These are phyloP conservation scores for Lycaena phlaeas DNA, from an alignment of 2,888 invertebrate species.

Conservation along the genomic window DNA sequence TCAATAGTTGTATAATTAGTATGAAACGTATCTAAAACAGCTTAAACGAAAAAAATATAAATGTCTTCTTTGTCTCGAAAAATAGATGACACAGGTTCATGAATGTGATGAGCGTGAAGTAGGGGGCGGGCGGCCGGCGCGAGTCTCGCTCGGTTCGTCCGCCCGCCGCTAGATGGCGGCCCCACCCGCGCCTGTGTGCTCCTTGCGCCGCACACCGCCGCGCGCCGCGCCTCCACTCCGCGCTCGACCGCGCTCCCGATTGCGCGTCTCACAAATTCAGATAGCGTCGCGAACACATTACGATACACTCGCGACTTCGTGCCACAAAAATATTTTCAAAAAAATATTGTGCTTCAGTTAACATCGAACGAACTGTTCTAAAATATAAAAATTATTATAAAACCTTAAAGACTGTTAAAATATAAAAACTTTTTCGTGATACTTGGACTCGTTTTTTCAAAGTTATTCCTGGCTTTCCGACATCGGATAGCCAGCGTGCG, in stretches of 20 bases:
- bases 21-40: no score
- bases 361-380: conserved; percentile 10
- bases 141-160: conserved; percentile 41
- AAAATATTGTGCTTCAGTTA: conserved; percentile 16
- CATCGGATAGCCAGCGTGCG: conserved; percentile 19
- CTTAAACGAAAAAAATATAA: no score
- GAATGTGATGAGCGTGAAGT: background rate
- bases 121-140: conserved; percentile 36
- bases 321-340: conserved; percentile 25
- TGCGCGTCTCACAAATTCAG: conserved; percentile 54
- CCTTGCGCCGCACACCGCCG: conserved; percentile 40
- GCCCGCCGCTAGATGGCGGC: conserved; percentile 56
- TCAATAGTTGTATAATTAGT: no score
- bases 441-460: conserved; percentile 23
- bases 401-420: conserved; percentile 7
- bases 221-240: conserved; percentile 60
- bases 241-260: conserved; percentile 65
- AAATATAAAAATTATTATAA: conserved; percentile 4
- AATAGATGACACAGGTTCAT: background rate
- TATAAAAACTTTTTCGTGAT: conserved; percentile 20
- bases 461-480: conserved; percentile 12
- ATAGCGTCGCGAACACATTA: conserved; percentile 34
- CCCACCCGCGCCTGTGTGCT: conserved; percentile 56
- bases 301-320: conserved; percentile 55
- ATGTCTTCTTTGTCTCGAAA: no score